Conservation (phyloP, 2,113 vertebrate species). For the Eulemur macaco region DNA sequence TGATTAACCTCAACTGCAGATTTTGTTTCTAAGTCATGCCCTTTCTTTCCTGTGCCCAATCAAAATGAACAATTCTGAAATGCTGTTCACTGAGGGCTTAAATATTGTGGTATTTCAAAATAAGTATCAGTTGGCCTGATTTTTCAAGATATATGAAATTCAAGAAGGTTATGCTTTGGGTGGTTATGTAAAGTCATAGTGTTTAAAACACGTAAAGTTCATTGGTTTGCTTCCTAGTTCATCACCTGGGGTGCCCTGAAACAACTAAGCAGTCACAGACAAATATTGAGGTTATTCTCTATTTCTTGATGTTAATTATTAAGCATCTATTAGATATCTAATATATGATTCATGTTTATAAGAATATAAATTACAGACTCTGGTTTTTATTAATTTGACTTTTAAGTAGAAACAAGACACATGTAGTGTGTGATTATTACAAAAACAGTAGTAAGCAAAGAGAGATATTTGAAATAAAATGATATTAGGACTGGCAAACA, state of each 20-base stretch:
- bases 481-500: neutral
- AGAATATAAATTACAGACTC: neutral
- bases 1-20: slow-evolving; percentile 41
- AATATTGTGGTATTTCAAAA: slow-evolving; percentile 53
- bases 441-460: neutral
- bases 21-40: slow-evolving; percentile 52
- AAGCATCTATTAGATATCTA: neutral
- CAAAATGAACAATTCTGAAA: slow-evolving; percentile 52
- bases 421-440: neutral
- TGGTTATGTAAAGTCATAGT: neutral
- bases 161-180: neutral
- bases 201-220: neutral
- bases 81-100: slow-evolving; percentile 18
- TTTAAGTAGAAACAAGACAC: neutral
- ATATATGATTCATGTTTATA: neutral
- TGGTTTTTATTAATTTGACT: neutral
- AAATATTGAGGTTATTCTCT: neutral
- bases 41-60: slow-evolving; percentile 17
- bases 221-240: neutral
- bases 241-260: neutral
- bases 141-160: slow-evolving; percentile 49
- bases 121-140: slow-evolving; percentile 66
- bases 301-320: neutral
- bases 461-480: neutral
- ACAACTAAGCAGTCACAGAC: neutral